phyloP scores from a whole-genome alignment of 1,140 invertebrate species.

The Muscidifurax raptorellus region DNA sequence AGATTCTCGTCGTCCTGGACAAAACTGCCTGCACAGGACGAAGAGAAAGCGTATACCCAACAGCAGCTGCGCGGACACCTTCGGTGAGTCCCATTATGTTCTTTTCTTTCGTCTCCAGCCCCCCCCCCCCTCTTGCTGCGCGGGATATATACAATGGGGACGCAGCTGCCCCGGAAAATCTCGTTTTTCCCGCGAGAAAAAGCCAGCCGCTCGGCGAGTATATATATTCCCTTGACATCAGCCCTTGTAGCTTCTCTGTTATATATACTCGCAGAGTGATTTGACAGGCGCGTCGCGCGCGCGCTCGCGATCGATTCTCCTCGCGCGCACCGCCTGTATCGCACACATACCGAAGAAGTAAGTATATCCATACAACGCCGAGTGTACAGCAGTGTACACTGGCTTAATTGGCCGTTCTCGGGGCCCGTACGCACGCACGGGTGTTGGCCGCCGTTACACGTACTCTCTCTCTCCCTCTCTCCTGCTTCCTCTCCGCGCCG shows the following conservation, averaged over 20 bases:
- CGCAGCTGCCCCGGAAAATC: background rate
- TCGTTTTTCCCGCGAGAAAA: background rate
- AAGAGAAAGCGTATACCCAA: background rate
- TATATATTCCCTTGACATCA: background rate
- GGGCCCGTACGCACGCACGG: slow-evolving; percentile 4
- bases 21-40: background rate
- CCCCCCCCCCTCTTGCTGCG: background rate
- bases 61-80: background rate
- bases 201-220: background rate
- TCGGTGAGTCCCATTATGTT: background rate
- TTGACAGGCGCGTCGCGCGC: slow-evolving; percentile 33
- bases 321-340: background rate
- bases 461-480: slow-evolving; percentile 50
- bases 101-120: background rate
- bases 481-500: background rate
- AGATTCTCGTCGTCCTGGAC: background rate
- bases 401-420: background rate
- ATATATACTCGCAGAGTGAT: background rate
- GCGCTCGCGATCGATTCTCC: slow-evolving; percentile 29
- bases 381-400: background rate
- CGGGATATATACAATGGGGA: background rate
- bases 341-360: background rate
- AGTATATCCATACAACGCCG: background rate
- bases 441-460: slow-evolving; percentile 17
- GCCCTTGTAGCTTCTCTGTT: background rate